These are phyloP conservation scores for Solea solea DNA, from an alignment of 2,113 vertebrate genomes.

Conservation along the genomic window DNA sequence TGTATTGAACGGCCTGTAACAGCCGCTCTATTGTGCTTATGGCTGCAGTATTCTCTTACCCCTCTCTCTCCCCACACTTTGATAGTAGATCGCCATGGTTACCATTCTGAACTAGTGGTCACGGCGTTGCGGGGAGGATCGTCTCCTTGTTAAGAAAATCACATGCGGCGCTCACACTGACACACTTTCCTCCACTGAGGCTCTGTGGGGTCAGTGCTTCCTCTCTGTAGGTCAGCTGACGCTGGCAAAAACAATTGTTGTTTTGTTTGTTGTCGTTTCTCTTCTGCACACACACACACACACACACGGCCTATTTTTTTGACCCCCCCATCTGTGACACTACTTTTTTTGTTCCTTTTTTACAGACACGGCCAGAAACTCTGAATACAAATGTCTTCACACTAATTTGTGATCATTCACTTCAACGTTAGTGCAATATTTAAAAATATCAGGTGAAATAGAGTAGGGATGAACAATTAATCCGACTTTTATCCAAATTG, in stretches of 20 bases:
- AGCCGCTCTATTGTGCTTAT: constrained; percentile 66
- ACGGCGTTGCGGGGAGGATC: constrained; percentile 23
- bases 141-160: constrained; percentile 54
- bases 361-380: not conserved
- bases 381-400: not conserved
- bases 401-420: too few species aligned
- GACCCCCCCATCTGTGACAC: constrained; percentile 18
- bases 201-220: constrained; percentile 26
- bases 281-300: not conserved
- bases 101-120: constrained; percentile 47
- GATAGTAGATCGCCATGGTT: constrained; percentile 61
- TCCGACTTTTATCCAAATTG: too few species aligned
- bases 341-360: constrained; percentile 15
- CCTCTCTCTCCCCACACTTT: constrained; percentile 37
- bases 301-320: constrained; percentile 30
- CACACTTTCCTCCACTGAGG: constrained; percentile 51
- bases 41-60: constrained; percentile 55
- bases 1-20: constrained; percentile 50
- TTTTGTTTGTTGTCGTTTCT: constrained; percentile 57
- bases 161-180: constrained; percentile 42
- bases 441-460: too few species aligned
- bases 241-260: constrained; percentile 67
- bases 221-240: constrained; percentile 68
- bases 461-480: too few species aligned
- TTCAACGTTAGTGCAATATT: too few species aligned